Percentiles rank a stretch among this genome's conserved stretches.
Evolutionary conservation across 2,113 vertebrate species (phyloP).

Genomic region (Hymenochirus boettgeri): DNA sequence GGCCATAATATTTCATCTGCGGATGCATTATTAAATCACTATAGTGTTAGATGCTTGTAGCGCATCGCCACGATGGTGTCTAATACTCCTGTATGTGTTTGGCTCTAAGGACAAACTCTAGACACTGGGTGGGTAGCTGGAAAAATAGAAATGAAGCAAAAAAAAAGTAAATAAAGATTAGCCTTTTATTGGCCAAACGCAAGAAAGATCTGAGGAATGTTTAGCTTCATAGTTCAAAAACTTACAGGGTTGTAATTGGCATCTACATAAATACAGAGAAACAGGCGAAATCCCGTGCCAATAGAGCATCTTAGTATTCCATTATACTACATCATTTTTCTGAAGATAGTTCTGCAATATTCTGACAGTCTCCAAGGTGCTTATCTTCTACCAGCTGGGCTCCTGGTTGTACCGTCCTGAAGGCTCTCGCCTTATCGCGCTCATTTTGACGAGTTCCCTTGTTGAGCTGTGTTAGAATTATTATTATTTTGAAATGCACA

Average conservation of each 20-base stretch:
- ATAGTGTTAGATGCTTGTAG: constrained; percentile 1
- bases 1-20: constrained; percentile 5
- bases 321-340: neutral
- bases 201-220: neutral
- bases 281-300: neutral
- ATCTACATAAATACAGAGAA: neutral
- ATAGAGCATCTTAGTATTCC: neutral
- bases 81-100: neutral
- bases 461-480: neutral
- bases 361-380: neutral
- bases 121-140: neutral
- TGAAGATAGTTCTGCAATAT: neutral
- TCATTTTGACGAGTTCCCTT: neutral
- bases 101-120: neutral
- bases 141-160: neutral
- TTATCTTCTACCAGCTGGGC: neutral
- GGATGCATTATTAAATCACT: constrained; percentile 11
- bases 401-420: neutral
- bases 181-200: constrained; percentile 1
- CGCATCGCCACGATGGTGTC: neutral
- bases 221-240: neutral
- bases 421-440: neutral
- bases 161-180: neutral
- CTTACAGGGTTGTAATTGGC: neutral
- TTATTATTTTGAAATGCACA: neutral